Evolutionary conservation across 2,113 vertebrate genomes (phyloP).

Genomic region (Cavia porcellus): DNA sequence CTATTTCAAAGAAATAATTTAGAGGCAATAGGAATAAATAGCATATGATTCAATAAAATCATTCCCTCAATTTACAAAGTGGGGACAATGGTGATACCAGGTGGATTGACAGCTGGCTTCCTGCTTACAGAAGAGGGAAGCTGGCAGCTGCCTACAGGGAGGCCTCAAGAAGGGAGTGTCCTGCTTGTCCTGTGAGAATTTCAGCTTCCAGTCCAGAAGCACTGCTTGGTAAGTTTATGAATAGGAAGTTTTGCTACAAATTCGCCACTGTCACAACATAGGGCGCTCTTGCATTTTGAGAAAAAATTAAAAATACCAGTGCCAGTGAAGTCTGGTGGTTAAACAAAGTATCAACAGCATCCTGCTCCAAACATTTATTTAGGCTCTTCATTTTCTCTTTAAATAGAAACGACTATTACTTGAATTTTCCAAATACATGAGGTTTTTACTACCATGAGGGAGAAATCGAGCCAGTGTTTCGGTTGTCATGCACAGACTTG

Average conservation of each 20-base stretch:
- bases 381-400: slow-evolving; percentile 45
- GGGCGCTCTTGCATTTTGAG: neutral
- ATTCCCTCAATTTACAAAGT: neutral
- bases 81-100: neutral
- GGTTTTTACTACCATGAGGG: slow-evolving; percentile 13
- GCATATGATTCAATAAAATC: slow-evolving; percentile 1
- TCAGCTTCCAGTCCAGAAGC: neutral
- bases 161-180: neutral
- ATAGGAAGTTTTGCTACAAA: slow-evolving; percentile 25
- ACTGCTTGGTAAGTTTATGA: slow-evolving; percentile 8
- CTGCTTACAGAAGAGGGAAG: neutral
- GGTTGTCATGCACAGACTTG: slow-evolving; percentile 76
- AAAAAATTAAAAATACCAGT: slow-evolving; percentile 32
- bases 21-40: neutral
- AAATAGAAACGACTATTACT: slow-evolving; percentile 54
- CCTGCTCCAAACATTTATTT: slow-evolving; percentile 1
- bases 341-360: neutral
- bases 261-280: neutral
- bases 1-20: slow-evolving; percentile 32
- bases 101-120: neutral
- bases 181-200: neutral
- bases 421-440: slow-evolving; percentile 46
- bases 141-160: too few species aligned
- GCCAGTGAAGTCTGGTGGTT: neutral
- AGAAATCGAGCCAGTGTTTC: slow-evolving; percentile 69